Evolutionary conservation across 2,113 vertebrate species (phyloP).

Genomic region (Ploceus nigricollis): DNA sequence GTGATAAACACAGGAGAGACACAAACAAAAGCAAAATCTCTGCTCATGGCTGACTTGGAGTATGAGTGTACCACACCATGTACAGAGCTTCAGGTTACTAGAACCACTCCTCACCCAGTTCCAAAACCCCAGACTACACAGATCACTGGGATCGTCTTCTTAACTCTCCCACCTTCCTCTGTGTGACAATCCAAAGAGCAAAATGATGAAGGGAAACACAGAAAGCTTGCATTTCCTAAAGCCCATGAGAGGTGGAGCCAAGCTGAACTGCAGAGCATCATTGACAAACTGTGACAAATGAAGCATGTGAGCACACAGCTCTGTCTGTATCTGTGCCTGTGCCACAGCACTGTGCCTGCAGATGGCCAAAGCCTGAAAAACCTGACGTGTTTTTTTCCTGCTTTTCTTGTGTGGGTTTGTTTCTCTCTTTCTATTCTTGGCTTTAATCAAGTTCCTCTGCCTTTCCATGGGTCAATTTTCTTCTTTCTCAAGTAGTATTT

Average conservation of each 20-base stretch:
- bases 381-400: not conserved
- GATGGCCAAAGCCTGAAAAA: not conserved
- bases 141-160: not conserved
- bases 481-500: not conserved
- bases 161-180: not conserved
- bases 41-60: not conserved
- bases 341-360: not conserved
- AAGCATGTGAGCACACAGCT: not conserved
- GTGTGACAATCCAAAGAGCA: not conserved
- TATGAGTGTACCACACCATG: accelerated
- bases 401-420: not conserved
- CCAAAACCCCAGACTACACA: not conserved
- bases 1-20: not conserved
- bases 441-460: not conserved
- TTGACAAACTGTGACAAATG: not conserved
- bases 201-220: not conserved
- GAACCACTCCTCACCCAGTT: not conserved
- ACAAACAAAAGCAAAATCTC: not conserved
- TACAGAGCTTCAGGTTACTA: not conserved
- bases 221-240: not conserved
- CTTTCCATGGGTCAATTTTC: not conserved
- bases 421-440: not conserved
- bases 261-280: not conserved
- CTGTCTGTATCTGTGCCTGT: not conserved
- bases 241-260: not conserved